Conservation (phyloP, 2,797 vertebrate genomes). For the Esox masquinongy region DNA sequence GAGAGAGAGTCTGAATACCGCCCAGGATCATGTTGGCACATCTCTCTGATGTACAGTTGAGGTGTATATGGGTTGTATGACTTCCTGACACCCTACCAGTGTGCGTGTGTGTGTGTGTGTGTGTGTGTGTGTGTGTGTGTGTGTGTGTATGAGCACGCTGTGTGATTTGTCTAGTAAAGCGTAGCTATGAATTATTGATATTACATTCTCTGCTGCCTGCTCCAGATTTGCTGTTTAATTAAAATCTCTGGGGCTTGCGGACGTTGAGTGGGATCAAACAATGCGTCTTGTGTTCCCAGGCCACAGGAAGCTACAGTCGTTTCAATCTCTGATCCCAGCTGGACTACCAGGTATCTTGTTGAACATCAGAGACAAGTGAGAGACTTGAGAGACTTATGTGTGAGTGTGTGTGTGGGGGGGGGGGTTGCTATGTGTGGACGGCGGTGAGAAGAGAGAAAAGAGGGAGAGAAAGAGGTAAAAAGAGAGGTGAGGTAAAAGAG, state of each 20-base stretch:
- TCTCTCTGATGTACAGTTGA: constrained; percentile 1
- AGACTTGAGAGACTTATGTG: neutral
- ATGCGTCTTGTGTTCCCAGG: constrained; percentile 57
- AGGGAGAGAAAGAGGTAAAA: neutral
- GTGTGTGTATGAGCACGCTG: neutral
- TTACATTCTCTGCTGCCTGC: constrained; percentile 33
- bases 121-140: neutral
- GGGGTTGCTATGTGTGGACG: neutral
- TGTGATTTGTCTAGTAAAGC: constrained; percentile 22
- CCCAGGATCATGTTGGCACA: neutral
- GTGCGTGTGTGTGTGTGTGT: neutral
- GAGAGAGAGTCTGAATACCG: neutral
- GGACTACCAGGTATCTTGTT: neutral
- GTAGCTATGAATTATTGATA: constrained; percentile 55
- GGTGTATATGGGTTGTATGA: neutral
- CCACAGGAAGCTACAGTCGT: constrained; percentile 51
- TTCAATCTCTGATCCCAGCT: constrained; percentile 66
- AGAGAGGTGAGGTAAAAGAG: neutral
- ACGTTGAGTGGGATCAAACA: constrained; percentile 69
- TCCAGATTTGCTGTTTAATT: constrained; percentile 44
- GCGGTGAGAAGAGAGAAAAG: neutral
- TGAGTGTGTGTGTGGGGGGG: neutral
- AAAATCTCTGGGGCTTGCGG: constrained; percentile 54
- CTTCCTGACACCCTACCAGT: neutral
- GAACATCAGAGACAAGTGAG: neutral